A percentile compares a stretch with the other conserved stretches of the same genome.
Evolutionary conservation across 1,140 invertebrate species (phyloP).

Genomic region (Drosophila albomicans): DNA sequence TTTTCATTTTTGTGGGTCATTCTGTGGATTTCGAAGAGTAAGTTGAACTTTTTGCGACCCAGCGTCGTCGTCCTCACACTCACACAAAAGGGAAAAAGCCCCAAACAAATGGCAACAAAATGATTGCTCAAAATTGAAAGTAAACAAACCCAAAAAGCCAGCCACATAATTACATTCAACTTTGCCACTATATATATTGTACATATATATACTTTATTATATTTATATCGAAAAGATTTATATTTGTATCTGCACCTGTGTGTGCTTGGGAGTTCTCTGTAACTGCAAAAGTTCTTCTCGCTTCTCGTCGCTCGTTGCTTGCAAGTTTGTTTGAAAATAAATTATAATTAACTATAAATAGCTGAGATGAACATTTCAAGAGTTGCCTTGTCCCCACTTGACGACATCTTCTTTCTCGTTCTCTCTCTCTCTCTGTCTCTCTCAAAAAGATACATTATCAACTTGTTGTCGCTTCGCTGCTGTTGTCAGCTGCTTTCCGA

Average conservation of each 20-base stretch:
- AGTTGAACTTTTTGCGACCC: not conserved
- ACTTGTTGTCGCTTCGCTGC: slow-evolving; percentile 10
- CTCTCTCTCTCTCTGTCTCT: too few species aligned
- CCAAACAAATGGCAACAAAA: slow-evolving; percentile 9
- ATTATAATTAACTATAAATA: slow-evolving; percentile 76
- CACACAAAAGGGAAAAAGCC: not conserved
- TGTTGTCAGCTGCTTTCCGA: slow-evolving; percentile 40
- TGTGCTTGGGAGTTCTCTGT: slow-evolving; percentile 5
- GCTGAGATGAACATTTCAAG: slow-evolving; percentile 35
- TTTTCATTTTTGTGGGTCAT: slow-evolving; percentile 60
- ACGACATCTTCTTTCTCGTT: slow-evolving; percentile 7
- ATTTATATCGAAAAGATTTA: slow-evolving; percentile 20
- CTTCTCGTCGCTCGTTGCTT: slow-evolving; percentile 15
- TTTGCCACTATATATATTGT: slow-evolving; percentile 11
- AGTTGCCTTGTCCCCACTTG: slow-evolving; percentile 20
- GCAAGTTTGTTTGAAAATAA: slow-evolving; percentile 62
- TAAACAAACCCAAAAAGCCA: slow-evolving; percentile 33
- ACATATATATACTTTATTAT: not conserved
- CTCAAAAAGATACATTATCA: slow-evolving; percentile 28
- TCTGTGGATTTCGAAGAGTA: slow-evolving; percentile 16
- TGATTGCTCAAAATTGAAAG: slow-evolving; percentile 21
- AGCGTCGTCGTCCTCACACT: not conserved
- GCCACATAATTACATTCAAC: slow-evolving; percentile 17
- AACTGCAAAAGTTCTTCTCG: slow-evolving; percentile 39
- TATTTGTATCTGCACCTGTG: slow-evolving; percentile 7